Evolutionary conservation across 2,888 invertebrate species (phyloP), one percentile per base, ranked within the genome.

Genomic region (Pyrocoelia pectoralis): DNA sequence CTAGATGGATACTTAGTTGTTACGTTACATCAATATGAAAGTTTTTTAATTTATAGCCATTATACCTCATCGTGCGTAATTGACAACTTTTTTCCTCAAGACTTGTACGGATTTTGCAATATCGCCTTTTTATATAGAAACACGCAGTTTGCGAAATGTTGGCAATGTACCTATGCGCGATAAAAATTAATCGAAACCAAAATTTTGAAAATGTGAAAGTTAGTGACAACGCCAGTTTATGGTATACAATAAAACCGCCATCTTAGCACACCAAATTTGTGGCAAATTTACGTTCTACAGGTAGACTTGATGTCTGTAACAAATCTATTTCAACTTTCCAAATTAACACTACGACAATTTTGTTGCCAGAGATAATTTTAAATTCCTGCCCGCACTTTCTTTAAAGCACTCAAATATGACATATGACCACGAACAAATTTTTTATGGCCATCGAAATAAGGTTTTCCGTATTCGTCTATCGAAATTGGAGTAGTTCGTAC

Each of bases 21-120:
- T 33, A 33, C 33, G 33, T 33, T 33, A 33, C 33, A 33, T 33
- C 33, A 33, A 33, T 10, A 33, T 33, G 33, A 33, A 33, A 33
- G 33, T 33, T 33, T 33, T 33, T 33, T 33, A 33, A 33, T 33
- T 33, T 33, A 33, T 33, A 33, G 33, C 33, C n/a, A 33, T 33
- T 8, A 33, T 33, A 33, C 33, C 33, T 33, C n/a, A 33, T 33
- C 33, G 33, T n/a, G 33, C 33, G 33, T 33, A 33, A 33, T 33
- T 33, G 33, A 33, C 33, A 33, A 33, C 33, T 33, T 33, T 33
- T 33, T 33, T 33, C 33, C 33, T n/a, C 8, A 33, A 6, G 8
- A 33, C 33, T 33, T n/a, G 33, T n/a, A 33, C 8, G 2, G 10
- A 8, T 33, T 8, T 33, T 8, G 33, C 33, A 33, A 33, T 33